Conservation (phyloP, 2,888 invertebrate species). For the Ochropleura plecta region DNA sequence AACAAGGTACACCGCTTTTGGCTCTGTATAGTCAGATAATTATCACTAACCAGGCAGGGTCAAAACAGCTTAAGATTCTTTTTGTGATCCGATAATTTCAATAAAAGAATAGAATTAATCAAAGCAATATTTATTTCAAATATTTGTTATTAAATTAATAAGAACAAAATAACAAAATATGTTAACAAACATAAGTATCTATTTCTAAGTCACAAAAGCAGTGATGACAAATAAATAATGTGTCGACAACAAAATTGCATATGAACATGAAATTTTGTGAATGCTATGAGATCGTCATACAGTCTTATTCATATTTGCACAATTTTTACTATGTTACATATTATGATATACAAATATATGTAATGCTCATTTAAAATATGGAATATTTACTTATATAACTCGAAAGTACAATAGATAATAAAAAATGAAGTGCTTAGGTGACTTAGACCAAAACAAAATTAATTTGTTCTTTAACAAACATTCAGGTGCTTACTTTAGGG, state of each 20-base stretch:
- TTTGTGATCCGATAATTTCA: neutral
- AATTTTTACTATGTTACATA: conserved; percentile 43
- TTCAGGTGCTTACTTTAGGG: conserved; percentile 74
- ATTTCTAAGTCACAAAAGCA: conserved; percentile 87
- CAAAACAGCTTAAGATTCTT: neutral
- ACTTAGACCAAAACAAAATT: conserved; percentile 81
- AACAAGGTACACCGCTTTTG: too few species aligned
- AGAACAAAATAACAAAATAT: conserved; percentile 88
- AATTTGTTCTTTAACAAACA: conserved; percentile 80
- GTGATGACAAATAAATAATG: conserved; percentile 55
- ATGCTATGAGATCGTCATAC: conserved; percentile 64
- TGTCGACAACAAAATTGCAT: conserved; percentile 41
- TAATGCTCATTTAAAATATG: conserved; percentile 29
- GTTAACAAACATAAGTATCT: conserved; percentile 88
- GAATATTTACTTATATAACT: conserved; percentile 29
- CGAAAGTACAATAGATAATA: conserved; percentile 29
- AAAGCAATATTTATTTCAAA: conserved; percentile 87
- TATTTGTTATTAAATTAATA: conserved; percentile 84
- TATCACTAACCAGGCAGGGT: neutral
- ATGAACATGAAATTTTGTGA: conserved; percentile 40
- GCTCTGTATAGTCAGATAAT: too few species aligned
- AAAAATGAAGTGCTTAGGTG: conserved; percentile 73
- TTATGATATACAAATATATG: conserved; percentile 33
- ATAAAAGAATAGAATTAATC: conserved; percentile 64
- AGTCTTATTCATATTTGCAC: conserved; percentile 63